Evolutionary conservation across 2,797 vertebrate species (phyloP), one percentile per base, ranked within the genome.

Genomic region (Phalanger gymnotis): DNA sequence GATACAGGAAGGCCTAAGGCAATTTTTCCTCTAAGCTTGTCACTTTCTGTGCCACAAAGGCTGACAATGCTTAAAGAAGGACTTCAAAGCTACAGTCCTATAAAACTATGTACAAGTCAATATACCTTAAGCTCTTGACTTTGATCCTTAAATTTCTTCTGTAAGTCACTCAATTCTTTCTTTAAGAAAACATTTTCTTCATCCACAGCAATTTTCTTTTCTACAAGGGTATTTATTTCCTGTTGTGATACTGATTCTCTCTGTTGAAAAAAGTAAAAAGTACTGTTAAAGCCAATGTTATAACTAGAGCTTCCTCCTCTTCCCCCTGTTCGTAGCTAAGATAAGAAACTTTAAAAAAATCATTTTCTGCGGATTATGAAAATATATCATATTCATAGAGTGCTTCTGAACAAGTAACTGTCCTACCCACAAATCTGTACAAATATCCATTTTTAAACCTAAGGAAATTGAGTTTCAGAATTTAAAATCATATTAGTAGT

Each of bases 121-220:
- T 98, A 98, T 97, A 99, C 99, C 99, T 99, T 98, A 98, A 99
- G 98, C 99, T 99, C 99, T 97, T 98, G 98, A 98, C 98, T 99
- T 98, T 99, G 99, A 98, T 99, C 99, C 98, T 98, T 98, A 98
- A 99, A 99, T 98, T 99, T 99, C 98, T 98, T 98, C 96, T 98
- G 98, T 97, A 99, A 99, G 97, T 98, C 98, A 98, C 98, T 92
- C 96, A 99, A 98, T 98, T 99, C 99, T 97, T 98, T 99, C 99
- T 99, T 99, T 98, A 99, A 98, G 98, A 97, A 55, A 92, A 91
- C 93, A 93, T 98, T 99, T 98, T 99, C 98, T 96, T 99, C 99
- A 92, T 99, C 99, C 93, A 97, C 98, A 94, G 97, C 93, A 93
- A 97, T 98, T 98, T 98, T 99, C 97, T 93, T 98, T 98, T 98